Evolutionary conservation across 1,140 invertebrate genomes (phyloP), one percentile per base, ranked within the genome.

Genomic region (Pentalonia nigronervosa): DNA sequence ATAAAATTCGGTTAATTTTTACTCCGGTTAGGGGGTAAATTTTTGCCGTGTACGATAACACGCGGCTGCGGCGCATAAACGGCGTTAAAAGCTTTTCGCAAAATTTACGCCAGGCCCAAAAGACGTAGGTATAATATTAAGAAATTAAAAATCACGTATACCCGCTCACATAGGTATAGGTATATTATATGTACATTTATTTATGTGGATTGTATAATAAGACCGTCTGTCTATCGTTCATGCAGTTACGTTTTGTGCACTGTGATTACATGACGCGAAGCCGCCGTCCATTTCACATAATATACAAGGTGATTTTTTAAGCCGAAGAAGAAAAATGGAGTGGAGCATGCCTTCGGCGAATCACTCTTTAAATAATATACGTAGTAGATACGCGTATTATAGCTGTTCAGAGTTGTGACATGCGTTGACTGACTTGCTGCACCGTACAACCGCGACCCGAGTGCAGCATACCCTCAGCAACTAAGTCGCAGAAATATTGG

Each of bases 1-100:
- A 36, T 89, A 53, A 89, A 53, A 89, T 36, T 36, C 48, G 20
- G 87, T 53, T 53, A 53, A 89, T 89, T 89, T 88, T 34, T 48
- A 50, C 17, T 7, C 7, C 14, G 14, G 76, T n/a, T n/a, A n/a
- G n/a, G n/a, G n/a, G n/a, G n/a, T 21, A 7, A 56, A 25, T 56
- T 25, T 83, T 47, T 23, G 21, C 17, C 47, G 17, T 87, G 17
- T 87, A 87, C 2, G 2, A 20, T 53, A 53, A 53, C 50, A 21
- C 21, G 50, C 50, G 7, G 21, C 41, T 41, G 6, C 20, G 21
- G 50, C 50, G 21, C 30, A 25, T 14, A 3, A 76, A 76, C 20
- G 48, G 47, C 21, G 87, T 11, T 53, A 36, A 89, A 89, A 89
- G n/a, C 48, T 89, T 86, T 47, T 48, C 21, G 7, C 20, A 14